Evolutionary conservation across 2,797 vertebrate genomes (phyloP).

Genomic region (Sebastes kiyomatsui): DNA sequence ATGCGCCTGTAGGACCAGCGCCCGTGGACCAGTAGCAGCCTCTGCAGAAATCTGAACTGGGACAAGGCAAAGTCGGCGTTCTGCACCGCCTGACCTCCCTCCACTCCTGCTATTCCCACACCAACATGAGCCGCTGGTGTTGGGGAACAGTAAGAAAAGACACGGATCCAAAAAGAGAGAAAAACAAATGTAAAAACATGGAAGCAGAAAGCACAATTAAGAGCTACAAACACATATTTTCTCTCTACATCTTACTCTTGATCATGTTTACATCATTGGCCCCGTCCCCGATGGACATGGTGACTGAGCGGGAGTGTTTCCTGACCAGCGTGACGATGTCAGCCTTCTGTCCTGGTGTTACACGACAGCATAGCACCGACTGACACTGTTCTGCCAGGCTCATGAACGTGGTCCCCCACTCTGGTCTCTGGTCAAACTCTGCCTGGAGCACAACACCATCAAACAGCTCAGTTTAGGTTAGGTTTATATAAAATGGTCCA

Average conservation of each 20-base stretch:
- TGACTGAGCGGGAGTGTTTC: constrained; percentile 85
- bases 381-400: constrained; percentile 87
- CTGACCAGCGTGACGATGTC: constrained; percentile 87
- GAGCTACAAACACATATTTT: background rate
- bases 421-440: constrained; percentile 75
- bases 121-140: constrained; percentile 90
- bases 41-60: constrained; percentile 90
- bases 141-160: background rate
- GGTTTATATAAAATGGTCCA: background rate
- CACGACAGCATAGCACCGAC: constrained; percentile 93
- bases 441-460: constrained; percentile 54
- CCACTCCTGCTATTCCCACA: constrained; percentile 89
- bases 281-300: constrained; percentile 92
- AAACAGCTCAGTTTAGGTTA: constrained; percentile 1
- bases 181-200: background rate
- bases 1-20: constrained; percentile 92
- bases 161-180: background rate
- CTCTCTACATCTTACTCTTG: constrained; percentile 85
- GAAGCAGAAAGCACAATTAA: background rate
- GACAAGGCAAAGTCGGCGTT: constrained; percentile 91
- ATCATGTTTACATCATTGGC: constrained; percentile 99
- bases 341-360: constrained; percentile 94
- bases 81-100: constrained; percentile 92
- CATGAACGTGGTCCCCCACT: constrained; percentile 83
- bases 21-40: constrained; percentile 91